A percentile compares a stretch with the other conserved stretches of the same genome.
phyloP scores from a whole-genome alignment of 1,140 invertebrate genomes.

The Drosophila eugracilis region DNA sequence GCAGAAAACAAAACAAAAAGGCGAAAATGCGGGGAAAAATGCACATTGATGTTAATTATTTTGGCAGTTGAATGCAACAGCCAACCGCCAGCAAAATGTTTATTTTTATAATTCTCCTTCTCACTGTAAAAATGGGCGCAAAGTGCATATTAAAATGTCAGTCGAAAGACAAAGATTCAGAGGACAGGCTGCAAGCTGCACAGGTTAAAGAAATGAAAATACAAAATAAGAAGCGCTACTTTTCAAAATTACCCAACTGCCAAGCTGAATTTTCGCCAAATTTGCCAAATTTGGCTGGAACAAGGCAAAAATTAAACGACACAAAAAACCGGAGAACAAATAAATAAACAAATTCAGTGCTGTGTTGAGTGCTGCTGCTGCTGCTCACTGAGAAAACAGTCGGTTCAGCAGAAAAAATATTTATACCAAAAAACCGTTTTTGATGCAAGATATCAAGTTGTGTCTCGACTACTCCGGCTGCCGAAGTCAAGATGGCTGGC shows the following conservation, averaged over 20 bases:
- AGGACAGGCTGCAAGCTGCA: slow-evolving; percentile 12
- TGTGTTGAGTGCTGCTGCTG: slow-evolving; percentile 27
- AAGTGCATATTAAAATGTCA: slow-evolving; percentile 78
- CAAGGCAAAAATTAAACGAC: slow-evolving; percentile 16
- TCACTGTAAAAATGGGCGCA: slow-evolving; percentile 65
- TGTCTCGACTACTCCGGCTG: slow-evolving; percentile 31
- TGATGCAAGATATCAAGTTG: slow-evolving; percentile 64
- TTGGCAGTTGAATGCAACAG: slow-evolving; percentile 51
- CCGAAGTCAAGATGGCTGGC: slow-evolving; percentile 11
- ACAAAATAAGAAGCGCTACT: slow-evolving; percentile 17
- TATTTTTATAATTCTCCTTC: slow-evolving; percentile 57
- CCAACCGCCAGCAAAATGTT: slow-evolving; percentile 44
- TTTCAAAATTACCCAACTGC: slow-evolving; percentile 45
- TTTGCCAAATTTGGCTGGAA: slow-evolving; percentile 59
- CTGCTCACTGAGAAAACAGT: slow-evolving; percentile 23
- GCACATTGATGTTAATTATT: slow-evolving; percentile 68
- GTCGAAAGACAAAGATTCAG: slow-evolving; percentile 34
- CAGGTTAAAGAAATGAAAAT: slow-evolving; percentile 34
- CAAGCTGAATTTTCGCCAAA: slow-evolving; percentile 53
- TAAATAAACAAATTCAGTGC: slow-evolving; percentile 73
- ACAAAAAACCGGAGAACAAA: slow-evolving; percentile 56
- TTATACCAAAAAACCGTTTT: slow-evolving; percentile 29
- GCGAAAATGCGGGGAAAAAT: slow-evolving; percentile 26
- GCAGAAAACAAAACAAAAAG: slow-evolving; percentile 7
- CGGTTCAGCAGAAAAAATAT: slow-evolving; percentile 26